Conservation (phyloP, 2,797 vertebrate species). For the Takifugu ocellatus region DNA sequence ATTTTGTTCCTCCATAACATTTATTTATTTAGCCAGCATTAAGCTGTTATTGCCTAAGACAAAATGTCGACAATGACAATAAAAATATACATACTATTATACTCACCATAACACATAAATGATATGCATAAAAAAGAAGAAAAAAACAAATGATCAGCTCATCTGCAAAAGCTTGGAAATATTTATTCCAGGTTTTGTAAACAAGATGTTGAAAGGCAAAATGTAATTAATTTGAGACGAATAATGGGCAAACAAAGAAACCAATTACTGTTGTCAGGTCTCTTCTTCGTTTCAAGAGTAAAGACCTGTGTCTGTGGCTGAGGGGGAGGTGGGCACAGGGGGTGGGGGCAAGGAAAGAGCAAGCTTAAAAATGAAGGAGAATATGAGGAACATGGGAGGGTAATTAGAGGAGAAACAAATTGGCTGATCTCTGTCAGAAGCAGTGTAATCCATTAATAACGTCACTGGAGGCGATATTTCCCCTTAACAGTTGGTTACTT, state of each 20-base stretch:
- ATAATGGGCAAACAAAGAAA: conserved; percentile 25
- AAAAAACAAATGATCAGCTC: conserved; percentile 8
- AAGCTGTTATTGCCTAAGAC: too few relatives aligned
- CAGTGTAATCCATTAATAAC: conserved; percentile 72
- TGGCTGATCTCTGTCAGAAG: conserved; percentile 66
- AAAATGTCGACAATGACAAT: too few relatives aligned
- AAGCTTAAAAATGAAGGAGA: conserved; percentile 49
- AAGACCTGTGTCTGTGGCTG: conserved; percentile 2
- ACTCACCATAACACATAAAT: too few relatives aligned
- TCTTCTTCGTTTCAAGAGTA: conserved; percentile 1
- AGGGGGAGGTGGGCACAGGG: not conserved
- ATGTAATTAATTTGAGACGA: conserved; percentile 30
- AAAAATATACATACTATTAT: too few relatives aligned
- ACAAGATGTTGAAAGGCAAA: conserved; percentile 14
- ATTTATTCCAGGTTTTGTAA: conserved; percentile 20
- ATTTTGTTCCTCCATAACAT: too few relatives aligned
- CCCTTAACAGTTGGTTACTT: conserved; percentile 76
- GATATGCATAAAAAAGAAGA: not conserved
- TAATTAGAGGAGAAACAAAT: conserved; percentile 52
- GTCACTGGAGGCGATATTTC: conserved; percentile 68
- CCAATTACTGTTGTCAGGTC: conserved; percentile 19
- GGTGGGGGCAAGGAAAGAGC: conserved; percentile 16
- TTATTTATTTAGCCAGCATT: too few relatives aligned
- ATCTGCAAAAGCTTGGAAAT: conserved; percentile 1
- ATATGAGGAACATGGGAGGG: conserved; percentile 49